phyloP scores from a whole-genome alignment of 2,888 invertebrate species.

The Furcula furcula region DNA sequence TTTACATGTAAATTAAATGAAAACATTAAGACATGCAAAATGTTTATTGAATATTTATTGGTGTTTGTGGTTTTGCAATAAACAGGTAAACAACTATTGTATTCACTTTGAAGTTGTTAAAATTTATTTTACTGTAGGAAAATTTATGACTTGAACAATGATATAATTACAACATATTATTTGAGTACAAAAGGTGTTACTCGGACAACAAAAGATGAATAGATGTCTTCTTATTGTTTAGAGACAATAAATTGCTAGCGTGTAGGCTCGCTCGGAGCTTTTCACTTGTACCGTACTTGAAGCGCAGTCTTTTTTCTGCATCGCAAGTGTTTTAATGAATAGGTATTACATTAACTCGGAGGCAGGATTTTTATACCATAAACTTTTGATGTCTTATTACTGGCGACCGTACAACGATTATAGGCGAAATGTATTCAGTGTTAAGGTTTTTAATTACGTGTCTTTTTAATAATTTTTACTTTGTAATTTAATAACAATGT shows the following conservation, averaged over 20 bases:
- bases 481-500: slow-evolving; percentile 7
- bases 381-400: slow-evolving; percentile 76
- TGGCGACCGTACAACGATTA: slow-evolving; percentile 48
- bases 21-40: slow-evolving; percentile 1
- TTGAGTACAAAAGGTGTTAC: not conserved
- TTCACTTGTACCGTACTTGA: slow-evolving; percentile 30
- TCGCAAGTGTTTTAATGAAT: slow-evolving; percentile 75
- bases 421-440: slow-evolving; percentile 66
- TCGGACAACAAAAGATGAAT: not conserved
- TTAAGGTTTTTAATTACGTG: slow-evolving; percentile 61
- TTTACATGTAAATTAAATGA: not conserved
- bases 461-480: slow-evolving; percentile 21
- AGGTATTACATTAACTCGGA: slow-evolving; percentile 66
- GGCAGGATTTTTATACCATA: slow-evolving; percentile 61
- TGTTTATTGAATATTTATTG: slow-evolving; percentile 1
- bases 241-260: not conserved
- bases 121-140: not conserved
- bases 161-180: slow-evolving; percentile 1
- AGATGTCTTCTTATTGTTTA: not conserved
- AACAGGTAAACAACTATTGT: slow-evolving; percentile 2
- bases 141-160: slow-evolving; percentile 1
- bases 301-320: slow-evolving; percentile 56
- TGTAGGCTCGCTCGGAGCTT: slow-evolving; percentile 9
- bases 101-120: slow-evolving; percentile 1
- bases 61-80: not conserved